These are phyloP conservation scores for cat (Felis catus) DNA, from an alignment of 2,113 vertebrate species.

Conservation along the genomic window DNA sequence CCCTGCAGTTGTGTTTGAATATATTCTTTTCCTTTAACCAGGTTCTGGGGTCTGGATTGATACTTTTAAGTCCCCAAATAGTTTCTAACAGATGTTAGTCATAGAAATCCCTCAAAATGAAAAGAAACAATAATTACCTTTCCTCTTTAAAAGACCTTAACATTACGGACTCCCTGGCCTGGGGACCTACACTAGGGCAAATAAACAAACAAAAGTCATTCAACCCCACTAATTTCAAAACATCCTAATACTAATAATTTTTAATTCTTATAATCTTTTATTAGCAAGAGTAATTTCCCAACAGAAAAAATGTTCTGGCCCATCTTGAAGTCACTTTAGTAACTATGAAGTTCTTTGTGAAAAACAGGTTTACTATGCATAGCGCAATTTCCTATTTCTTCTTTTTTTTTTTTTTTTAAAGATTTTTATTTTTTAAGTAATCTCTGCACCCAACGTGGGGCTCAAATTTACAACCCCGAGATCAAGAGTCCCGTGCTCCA, in stretches of 20 bases:
- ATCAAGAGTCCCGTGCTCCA: background rate
- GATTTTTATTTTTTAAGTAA: background rate
- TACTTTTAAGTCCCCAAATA: background rate
- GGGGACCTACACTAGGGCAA: background rate
- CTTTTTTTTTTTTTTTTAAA: background rate
- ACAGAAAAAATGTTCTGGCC: background rate
- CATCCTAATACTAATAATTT: background rate
- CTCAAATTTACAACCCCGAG: background rate
- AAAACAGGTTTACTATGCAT: background rate
- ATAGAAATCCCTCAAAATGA: background rate
- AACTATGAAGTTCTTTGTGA: background rate
- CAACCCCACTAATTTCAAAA: conserved; percentile 10
- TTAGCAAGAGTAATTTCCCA: background rate
- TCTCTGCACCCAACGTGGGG: background rate
- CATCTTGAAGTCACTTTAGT: background rate
- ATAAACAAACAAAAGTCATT: conserved; percentile 21
- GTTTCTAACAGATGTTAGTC: background rate
- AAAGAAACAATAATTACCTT: background rate
- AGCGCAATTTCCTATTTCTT: background rate
- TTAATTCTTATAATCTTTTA: background rate
- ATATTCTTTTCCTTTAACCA: background rate
- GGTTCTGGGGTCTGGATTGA: background rate
- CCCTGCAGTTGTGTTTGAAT: background rate
- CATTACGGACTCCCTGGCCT: background rate
- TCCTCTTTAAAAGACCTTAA: background rate